Base-by-base conservation (phyloP, 2,797 vertebrate species). In the Glossophaga mutica region DNA sequence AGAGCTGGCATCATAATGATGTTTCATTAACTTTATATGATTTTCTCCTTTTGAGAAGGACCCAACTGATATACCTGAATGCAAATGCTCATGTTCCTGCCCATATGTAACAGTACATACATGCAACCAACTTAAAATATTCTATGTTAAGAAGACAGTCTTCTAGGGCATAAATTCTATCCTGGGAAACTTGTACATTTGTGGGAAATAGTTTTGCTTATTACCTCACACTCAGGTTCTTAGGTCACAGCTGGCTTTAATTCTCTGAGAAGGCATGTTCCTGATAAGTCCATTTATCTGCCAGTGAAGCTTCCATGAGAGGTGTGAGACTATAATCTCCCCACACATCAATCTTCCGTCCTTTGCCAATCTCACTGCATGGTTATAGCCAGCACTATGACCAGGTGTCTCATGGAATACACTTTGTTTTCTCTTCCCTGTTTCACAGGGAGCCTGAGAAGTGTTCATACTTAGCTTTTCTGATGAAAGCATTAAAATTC, bases 401-500 rank as follows among this genome's bases (percentile, higher is more conserved):
- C 12, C 2, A 46, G 26, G 29, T 11, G 9, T 48, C 84, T 74
- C 70, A 6, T 11, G 18, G 16, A 10, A 9, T 14, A 0, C 21
- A 11, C 22, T 76, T 73, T 26, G 24, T 65, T 95, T 88, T 62
- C 91, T 55, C 22, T 65, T 79, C 34, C 15, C 52, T 50, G 4
- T 55, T 83, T 78, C 37, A 12, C 9, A 77, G 9, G 39, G 14
- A 67, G 21, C 74, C 71, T 52, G 59, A 52, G 44, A 81, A 73
- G 39, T 70, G 6, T 57, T 48, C 9, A n/a, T 84, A 19, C 21
- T 74, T 62, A 68, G 32, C 39, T 76, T 78, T 91, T 86, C 79
- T 34, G 9, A 24, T 48, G 9, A 89, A 81, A 78, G 46, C 84
- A 71, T 95, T 84, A 48, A 92, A 90, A 94, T 96, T 91, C 88